Evolutionary conservation across 2,888 invertebrate species (phyloP), one percentile per base, ranked within the genome.

Genomic region (Platycnemis pennipes): DNA sequence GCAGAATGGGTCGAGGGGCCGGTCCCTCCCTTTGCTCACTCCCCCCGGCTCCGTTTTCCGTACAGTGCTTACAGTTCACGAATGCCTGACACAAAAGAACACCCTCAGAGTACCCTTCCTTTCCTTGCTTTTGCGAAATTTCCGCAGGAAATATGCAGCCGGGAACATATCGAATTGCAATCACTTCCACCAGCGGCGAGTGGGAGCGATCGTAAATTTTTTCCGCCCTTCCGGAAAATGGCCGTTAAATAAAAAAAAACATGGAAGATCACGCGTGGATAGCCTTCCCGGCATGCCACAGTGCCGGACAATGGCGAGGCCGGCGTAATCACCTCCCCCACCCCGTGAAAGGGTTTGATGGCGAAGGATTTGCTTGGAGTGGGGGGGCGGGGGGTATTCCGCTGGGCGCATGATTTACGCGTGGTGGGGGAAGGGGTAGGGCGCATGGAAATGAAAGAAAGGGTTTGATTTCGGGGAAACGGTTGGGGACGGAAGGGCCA

Each of bases 91-190:
- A 53, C 53, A 53, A 16, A 8, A 53, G 19, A 19, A 13, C 2
- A 53, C 19, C 16, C 53, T 7, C 11, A 53, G n/a, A 63, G 5
- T 13, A 31, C 31, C 31, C 77, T 37, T 16, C 77, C 77, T 77
- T 37, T 77, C 3, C 5, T 13, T 13, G 2, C 77, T 13, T 37
- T 77, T 16, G 37, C 77, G 13, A 26, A 37, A 37, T 77, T 77
- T 37, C 77, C 37, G 13, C 37, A 31, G 77, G 77, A 77, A 77
- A 77, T 37, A 77, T 77, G 77, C 77, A 77, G 22, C 1, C 26
- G n/a, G n/a, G 16, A 31, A 77, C 77, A 77, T 77, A 77, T 77
- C 77, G 77, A 77, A 77, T 77, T n/a, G 77, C 77, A 77, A 77
- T 77, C 77, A 37, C 77, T 37, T 77, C 31, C 77, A 37, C 77